Evolutionary conservation across 1,140 invertebrate species (phyloP), one percentile per base, ranked within the genome.

Genomic region (Sarcophaga bullata): DNA sequence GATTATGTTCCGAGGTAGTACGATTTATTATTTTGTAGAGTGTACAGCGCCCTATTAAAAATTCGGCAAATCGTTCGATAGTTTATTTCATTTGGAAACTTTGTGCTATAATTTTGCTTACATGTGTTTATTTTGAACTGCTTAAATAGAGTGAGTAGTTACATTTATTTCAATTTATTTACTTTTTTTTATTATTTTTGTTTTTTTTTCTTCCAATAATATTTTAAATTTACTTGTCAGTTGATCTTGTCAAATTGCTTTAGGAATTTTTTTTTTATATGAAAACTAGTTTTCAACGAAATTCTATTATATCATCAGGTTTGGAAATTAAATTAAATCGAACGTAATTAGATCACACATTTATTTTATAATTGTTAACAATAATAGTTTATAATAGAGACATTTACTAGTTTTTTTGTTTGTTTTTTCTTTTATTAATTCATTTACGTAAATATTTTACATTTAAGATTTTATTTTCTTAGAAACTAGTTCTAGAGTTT

Each of bases 321-420:
- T 37, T 37, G 25, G 25, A 37, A 37, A 37, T 37, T 37, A 37
- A 37, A 37, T 37, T 2, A 37, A 37, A 37, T 37, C 25, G n/a
- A 62, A 62, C 54, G n/a, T 15, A 15, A 62, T 62, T 62, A 68
- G 62, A 68, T 68, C 62, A 68, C 62, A 68, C 62, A 68, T 68
- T 68, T 68, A 68, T n/a, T 37, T 68, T n/a, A 68, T 68, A 68
- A n/a, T 19, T 68, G n/a, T 68, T 68, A 68, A 68, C 17, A 68
- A 68, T 68, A 68, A 68, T 68, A 68, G 13, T 37, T 37, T 37
- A 37, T 37, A 37, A 37, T 52, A 10, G 19, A 68, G n/a, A 68
- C 62, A 68, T 68, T 68, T 68, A 68, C 62, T 68, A 68, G 17
- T 68, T 68, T 25, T n/a, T n/a, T n/a, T n/a, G n/a, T n/a, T n/a